These are phyloP conservation scores for Rotaria sp. DNA, from an alignment of 2,888 invertebrate genomes.

Conservation along the genomic window DNA sequence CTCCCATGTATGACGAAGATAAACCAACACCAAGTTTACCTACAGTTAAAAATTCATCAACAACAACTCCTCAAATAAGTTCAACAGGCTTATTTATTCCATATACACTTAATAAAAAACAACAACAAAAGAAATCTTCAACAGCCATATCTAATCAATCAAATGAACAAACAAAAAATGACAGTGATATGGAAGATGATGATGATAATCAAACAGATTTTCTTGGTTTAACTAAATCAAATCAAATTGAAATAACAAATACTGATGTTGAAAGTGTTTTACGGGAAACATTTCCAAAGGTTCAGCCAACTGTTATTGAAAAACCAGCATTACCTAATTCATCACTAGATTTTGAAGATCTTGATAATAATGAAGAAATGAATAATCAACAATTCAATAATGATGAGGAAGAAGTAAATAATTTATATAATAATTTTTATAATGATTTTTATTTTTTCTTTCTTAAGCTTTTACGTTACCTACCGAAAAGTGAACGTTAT, in stretches of 20 bases:
- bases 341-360: neutral
- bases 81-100: slow-evolving; percentile 1
- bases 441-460: neutral
- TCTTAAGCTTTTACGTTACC: neutral
- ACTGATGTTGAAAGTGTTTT: slow-evolving; percentile 19
- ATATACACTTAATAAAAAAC: neutral
- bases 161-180: neutral
- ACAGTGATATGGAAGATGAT: neutral
- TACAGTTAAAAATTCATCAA: neutral
- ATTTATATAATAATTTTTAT: too few relatives aligned
- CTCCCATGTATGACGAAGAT: neutral
- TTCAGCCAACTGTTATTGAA: neutral
- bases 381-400: neutral
- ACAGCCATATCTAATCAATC: neutral
- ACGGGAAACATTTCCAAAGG: neutral
- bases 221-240: neutral
- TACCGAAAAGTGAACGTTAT: neutral
- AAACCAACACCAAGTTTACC: neutral
- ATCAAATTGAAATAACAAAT: neutral
- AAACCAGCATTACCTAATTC: neutral
- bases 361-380: neutral
- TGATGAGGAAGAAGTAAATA: neutral
- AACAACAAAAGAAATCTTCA: neutral
- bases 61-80: neutral
- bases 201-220: neutral